Base-by-base conservation (phyloP, 2,797 vertebrate genomes). In the Coluber constrictor region DNA sequence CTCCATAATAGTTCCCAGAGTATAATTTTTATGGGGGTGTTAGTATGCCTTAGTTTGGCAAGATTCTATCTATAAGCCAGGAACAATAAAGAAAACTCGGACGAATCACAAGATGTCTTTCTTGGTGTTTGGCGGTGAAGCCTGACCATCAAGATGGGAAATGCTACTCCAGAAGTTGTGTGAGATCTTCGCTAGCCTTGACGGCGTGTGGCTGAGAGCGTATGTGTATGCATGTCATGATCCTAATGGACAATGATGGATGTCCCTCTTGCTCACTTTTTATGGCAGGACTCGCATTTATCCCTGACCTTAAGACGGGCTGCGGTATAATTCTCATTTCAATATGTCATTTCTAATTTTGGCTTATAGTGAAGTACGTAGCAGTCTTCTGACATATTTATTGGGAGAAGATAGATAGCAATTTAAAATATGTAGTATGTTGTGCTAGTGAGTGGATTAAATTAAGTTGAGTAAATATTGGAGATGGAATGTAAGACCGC, bases 341-440 rank as follows among this genome's bases (percentile, higher is more conserved):
- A 27, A 89, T 27, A 27, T 92, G 20, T 37, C 8, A 23, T 27
- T 89, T 63, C 66, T 61, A 37, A 27, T 61, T 89, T 88, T 16
- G 56, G 43, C 56, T 54, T 89, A 18, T 54, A 6, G 70, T 89
- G 86, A 83, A 55, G 89, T 23, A 79, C 11, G 5, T 90, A 86
- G 88, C 92, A 5, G 29, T 61, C 60, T 92, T 86, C 89, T 90
- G 88, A 89, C 70, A 89, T 89, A 57, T 86, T 90, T 92, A 29
- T 86, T 37, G 56, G 92, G n/a, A 25, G 43, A 55, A 90, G 57
- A 27, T 3, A 60, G 32, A 25, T 32, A 54, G 13, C 43, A 74
- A 79, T 29, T 74, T 83, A 74, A 89, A 63, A 89, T 25, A 86
- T 61, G 92, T 61, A 54, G 29, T 47, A 55, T 54, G 70, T n/a